Base-by-base conservation (phyloP, 37 sponge, comb jelly and placozoan genomes). In the Lycopodina hypogea region DNA sequence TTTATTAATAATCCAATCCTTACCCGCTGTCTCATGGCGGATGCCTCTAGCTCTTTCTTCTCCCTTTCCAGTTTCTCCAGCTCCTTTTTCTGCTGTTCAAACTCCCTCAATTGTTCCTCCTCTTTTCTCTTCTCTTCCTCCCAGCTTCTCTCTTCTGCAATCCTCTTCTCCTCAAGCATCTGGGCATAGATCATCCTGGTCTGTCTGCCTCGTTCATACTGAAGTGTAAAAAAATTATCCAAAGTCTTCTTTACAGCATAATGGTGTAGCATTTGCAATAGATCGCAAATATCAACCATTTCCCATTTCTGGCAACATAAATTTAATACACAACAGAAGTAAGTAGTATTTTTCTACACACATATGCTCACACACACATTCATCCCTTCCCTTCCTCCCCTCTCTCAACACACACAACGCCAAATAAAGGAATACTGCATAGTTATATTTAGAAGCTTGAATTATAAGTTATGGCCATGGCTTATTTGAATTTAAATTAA, bases 31-130 rank as follows among this genome's bases (percentile, higher is more conserved):
- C 90, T 89, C 90, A 94, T 88, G 70, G 88, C 89, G 24, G 89
- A 86, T 23, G 88, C 87, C 56, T 94, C 95, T 50, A 81, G 74
- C 69, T 88, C 90, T 74, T 69, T 91, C 77, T 86, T 84, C 80
- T 94, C 92, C 68, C 77, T 78, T 60, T 96, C 96, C 70, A 96
- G 78, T 3, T 91, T 70, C 80, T 90, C 90, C 73, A 96, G 73
- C 53, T 96, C 96, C 42, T 88, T 93, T 34, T 50, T 56, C 74
- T 68, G 78, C 3, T 91, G 59, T 76, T 90, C 90, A 73, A 96
- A 68, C 56, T 96, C 96, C 48, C 94, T 93, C 56, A 35, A 45
- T 65, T 71, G 74, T 86, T 96, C 96, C 63, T 93, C 91, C 59
- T 87, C 88, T n/a, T 90, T 81, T 50, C 83, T 67, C 33, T 86